Conservation (phyloP, 2,113 vertebrate species). For the Eulemur macaco region DNA sequence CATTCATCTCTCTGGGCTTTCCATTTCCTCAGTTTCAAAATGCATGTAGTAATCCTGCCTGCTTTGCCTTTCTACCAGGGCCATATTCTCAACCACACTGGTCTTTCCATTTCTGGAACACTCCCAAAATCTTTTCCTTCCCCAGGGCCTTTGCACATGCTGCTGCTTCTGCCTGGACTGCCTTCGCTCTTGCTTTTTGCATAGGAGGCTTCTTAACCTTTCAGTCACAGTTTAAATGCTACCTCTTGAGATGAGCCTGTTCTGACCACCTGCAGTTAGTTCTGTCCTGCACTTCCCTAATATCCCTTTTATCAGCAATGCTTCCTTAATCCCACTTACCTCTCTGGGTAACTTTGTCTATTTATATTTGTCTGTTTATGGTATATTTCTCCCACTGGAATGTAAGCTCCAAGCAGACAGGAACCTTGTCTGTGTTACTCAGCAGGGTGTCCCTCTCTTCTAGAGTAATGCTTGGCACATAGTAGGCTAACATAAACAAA, state of each 20-base stretch:
- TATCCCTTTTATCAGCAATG: not conserved
- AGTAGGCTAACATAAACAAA: constrained; percentile 73
- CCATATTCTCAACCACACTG: not conserved
- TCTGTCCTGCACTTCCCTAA: not conserved
- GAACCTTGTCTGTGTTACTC: constrained; percentile 17
- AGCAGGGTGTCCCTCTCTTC: not conserved
- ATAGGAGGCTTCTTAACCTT: not conserved
- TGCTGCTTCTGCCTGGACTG: not conserved
- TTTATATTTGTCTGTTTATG: constrained; percentile 22
- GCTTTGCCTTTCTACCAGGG: not conserved
- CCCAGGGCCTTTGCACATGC: constrained; percentile 60
- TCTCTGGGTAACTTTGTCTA: not conserved
- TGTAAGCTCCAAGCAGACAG: constrained; percentile 53
- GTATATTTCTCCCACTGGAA: constrained; percentile 9
- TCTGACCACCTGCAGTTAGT: not conserved
- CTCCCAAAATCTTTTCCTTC: constrained; percentile 22
- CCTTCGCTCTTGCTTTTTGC: constrained; percentile 14
- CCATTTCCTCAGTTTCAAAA: constrained; percentile 49
- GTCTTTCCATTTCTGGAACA: constrained; percentile 46
- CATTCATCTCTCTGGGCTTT: constrained; percentile 52
- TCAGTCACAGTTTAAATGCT: not conserved
- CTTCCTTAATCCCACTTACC: not conserved
- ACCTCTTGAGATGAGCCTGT: not conserved
- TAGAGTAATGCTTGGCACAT: constrained; percentile 50
- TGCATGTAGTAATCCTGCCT: constrained; percentile 21